Evolutionary conservation across 2,113 vertebrate genomes (phyloP), one percentile per base, ranked within the genome.

Genomic region (Apteryx owenii): DNA sequence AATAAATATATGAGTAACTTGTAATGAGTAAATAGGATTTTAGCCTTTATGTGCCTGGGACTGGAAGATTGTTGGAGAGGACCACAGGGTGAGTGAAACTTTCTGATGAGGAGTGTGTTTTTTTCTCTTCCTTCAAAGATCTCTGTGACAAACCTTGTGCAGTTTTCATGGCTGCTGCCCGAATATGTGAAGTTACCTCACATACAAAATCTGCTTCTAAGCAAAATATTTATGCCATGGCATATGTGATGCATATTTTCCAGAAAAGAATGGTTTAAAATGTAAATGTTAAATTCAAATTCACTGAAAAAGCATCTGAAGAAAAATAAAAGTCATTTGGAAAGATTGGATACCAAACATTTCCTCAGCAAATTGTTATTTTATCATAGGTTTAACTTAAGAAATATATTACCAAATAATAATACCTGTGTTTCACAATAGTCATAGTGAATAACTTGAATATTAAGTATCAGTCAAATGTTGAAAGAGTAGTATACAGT

Each of bases 401-500:
- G 61, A 84, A 87, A 36, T 70, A 40, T 38, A 44, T 78, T 22
- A 69, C 5, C 17, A 66, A 26, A 7, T 54, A 85, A 40, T 40
- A 54, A 25, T 8, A 10, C 6, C 28, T 40, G 6, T 75, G 15
- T 75, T 89, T 95, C 80, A 89, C 26, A 58, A 1, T 1, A 70
- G 61, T 68, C 40, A 44, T 25, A 88, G 29, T 53, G 28, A 75
- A 15, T 9, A 72, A 61, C 16, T 89, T 68, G 22, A 54, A 0
- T 33, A 29, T 20, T 50, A 56, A 64, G 23, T 50, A 66, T 64
- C 40, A 80, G 75, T 92, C 83, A 81, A 38, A 78, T 66, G 46
- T 90, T 95, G 76, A 88, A 91, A 71, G 71, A 87, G 69, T 79
- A 50, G n/a, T 89, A 72, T 13, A 23, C 44, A 68, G 22, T 83